These are phyloP conservation scores for Vandiemenella viatica DNA, from an alignment of 2,888 invertebrate genomes.

Conservation along the genomic window DNA sequence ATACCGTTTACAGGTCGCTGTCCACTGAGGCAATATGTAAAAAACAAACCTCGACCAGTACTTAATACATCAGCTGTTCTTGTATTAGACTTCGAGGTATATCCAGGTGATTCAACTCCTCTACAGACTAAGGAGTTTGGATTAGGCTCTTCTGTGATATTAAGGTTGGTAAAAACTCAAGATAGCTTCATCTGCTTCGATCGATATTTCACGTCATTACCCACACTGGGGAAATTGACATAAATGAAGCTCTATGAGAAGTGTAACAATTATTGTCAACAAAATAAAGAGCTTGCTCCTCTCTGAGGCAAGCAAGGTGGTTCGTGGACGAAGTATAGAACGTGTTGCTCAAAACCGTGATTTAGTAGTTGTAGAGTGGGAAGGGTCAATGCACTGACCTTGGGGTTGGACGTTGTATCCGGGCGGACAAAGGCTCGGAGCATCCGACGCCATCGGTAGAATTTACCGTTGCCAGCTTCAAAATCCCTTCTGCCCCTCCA, in stretches of 20 bases:
- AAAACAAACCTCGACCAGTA: constrained; percentile 23
- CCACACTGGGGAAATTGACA: not conserved
- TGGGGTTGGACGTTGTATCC: no score
- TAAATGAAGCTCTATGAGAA: not conserved
- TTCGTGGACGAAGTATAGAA: no score
- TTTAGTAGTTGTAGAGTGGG: no score
- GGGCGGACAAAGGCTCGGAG: no score
- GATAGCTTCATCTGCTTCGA: not conserved
- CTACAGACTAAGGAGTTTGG: not conserved
- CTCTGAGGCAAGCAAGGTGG: no score
- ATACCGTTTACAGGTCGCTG: not conserved
- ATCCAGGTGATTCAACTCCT: constrained; percentile 18
- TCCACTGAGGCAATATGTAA: not conserved
- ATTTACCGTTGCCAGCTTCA: no score
- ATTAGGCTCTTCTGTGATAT: not conserved
- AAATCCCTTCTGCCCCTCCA: no score
- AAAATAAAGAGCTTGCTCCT: no score
- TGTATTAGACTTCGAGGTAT: constrained; percentile 20
- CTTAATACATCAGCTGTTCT: constrained; percentile 19
- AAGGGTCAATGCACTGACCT: no score
- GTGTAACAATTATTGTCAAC: no score
- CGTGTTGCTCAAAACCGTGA: no score
- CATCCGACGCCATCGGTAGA: no score
- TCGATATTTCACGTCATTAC: not conserved
- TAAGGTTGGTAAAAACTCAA: not conserved